Base-by-base conservation (phyloP, 2,797 vertebrate genomes). In the Aldrovandia affinis region DNA sequence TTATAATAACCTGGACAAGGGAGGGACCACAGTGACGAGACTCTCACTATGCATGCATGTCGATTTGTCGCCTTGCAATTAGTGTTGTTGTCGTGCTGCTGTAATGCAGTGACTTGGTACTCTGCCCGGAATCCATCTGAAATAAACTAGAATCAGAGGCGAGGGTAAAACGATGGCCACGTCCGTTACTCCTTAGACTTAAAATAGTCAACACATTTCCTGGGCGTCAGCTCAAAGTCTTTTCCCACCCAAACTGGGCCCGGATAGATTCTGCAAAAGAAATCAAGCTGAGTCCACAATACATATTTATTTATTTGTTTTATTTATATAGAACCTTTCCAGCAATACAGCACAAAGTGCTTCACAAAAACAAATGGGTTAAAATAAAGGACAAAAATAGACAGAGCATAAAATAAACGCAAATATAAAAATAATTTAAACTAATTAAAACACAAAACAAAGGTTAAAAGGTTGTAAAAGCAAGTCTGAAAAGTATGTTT, bases 191-290 rank as follows among this genome's bases (percentile, higher is more conserved):
- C 83, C 61, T 33, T 44, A 39, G 5, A 63, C 28, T 81, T 81
- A 84, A 84, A 81, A 54, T 81, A 85, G 54, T 44, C 70, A 85
- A 50, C 30, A 54, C 84, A 36, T 82, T 85, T 81, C 33, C 70
- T 55, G 30, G 20, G 70, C 28, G 9, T 39, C 22, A 54, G 54
- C 30, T 54, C 5, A 30, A 73, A 78, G 20, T 78, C 70, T n/a
- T 81, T 59, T 81, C 52, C 63, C 70, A 12, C 52, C 44, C 28
- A 44, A 80, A 28, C n/a, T 33, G 0, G 28, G 55, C 59, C 50
- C 22, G 6, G 50, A 14, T 78, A 28, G 52, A 63, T 59, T 78
- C 42, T 33, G 33, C 28, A 68, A 7, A 57, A 80, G n/a, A 33
- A 78, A 59, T n/a, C 18, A 59, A 44, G n/a, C 25, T 33, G 28